Evolutionary conservation across 2,888 invertebrate species (phyloP).

Genomic region (Scaptomyza cyrtandrae): DNA sequence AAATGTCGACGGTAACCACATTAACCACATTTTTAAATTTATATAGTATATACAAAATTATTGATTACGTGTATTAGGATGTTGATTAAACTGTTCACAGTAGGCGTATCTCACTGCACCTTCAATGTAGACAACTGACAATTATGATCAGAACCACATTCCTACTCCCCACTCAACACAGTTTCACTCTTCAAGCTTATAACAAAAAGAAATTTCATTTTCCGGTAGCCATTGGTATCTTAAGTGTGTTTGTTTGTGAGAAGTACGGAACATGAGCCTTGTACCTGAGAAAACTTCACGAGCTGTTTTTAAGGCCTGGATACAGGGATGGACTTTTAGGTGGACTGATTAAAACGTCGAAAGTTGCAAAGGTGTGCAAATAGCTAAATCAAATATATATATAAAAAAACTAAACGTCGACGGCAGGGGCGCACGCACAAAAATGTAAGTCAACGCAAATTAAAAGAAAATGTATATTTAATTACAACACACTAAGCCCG

Average conservation of each 20-base stretch:
- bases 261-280: no score
- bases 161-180: background rate
- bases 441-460: background rate
- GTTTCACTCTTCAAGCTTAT: background rate
- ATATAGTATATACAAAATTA: background rate
- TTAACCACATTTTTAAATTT: background rate
- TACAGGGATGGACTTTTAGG: constrained; percentile 1
- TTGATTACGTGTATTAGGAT: constrained; percentile 5
- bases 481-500: background rate
- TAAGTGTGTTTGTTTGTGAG: background rate
- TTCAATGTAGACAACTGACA: background rate
- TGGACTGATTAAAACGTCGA: constrained; percentile 3
- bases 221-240: background rate
- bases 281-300: background rate
- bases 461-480: background rate
- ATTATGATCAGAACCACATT: background rate
- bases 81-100: background rate
- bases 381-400: background rate
- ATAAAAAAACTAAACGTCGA: background rate
- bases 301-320: background rate
- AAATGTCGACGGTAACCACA: background rate
- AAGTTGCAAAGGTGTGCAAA: background rate
- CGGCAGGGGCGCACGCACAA: background rate
- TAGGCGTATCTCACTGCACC: background rate
- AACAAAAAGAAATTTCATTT: background rate